Conservation (phyloP, 2,797 vertebrate genomes). For the Melanotaenia pygmaea region DNA sequence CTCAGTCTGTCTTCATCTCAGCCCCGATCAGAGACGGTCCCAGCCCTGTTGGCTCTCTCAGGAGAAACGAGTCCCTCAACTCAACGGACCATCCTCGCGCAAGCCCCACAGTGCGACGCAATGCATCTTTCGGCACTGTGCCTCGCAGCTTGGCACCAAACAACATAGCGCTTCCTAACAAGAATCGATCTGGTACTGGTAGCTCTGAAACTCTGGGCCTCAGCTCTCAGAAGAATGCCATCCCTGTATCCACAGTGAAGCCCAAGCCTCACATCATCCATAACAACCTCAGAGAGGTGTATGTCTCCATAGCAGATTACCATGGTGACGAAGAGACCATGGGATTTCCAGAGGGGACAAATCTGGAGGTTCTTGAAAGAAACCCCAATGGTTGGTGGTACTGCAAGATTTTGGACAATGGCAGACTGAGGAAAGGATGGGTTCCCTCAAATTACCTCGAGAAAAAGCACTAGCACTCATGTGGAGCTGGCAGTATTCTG, state of each 20-base stretch:
- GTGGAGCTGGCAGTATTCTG: conserved; percentile 64
- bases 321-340: conserved; percentile 98
- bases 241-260: conserved; percentile 92
- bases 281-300: conserved; percentile 94
- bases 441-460: conserved; percentile 99
- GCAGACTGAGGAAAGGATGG: conserved; percentile 96
- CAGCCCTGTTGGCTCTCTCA: conserved; percentile 86
- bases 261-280: conserved; percentile 98
- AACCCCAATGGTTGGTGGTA: conserved; percentile 99
- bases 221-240: conserved; percentile 85
- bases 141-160: conserved; percentile 66
- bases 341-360: conserved; percentile 98
- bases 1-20: conserved; percentile 96
- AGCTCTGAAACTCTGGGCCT: conserved; percentile 82
- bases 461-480: conserved; percentile 90
- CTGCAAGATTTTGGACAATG: conserved; percentile 96
- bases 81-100: conserved; percentile 88
- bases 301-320: conserved; percentile 97
- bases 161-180: conserved; percentile 69
- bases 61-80: conserved; percentile 96
- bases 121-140: conserved; percentile 91
- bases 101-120: conserved; percentile 87
- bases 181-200: conserved; percentile 72
- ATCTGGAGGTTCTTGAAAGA: conserved; percentile 96
- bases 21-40: conserved; percentile 75